A percentile compares a stretch with the other conserved stretches of the same genome.
Evolutionary conservation across 2,113 vertebrate genomes (phyloP).

Genomic region (Neofelis nebulosa): DNA sequence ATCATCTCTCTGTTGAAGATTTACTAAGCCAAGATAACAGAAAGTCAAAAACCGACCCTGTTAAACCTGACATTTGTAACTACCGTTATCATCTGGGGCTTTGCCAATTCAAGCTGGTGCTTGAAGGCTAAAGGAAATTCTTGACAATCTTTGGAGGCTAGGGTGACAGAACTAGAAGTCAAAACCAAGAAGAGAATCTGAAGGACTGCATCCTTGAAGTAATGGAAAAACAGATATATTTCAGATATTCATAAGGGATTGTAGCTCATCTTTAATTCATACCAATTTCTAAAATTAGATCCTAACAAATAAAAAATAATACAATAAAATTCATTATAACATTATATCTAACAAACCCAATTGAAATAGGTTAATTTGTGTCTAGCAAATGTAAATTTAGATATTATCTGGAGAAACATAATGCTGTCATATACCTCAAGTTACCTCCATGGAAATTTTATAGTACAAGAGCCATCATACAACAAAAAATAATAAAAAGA

Average conservation of each 20-base stretch:
- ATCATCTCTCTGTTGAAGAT: background rate
- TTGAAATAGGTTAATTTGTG: background rate
- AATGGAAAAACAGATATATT: background rate
- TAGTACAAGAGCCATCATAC: background rate
- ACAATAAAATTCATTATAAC: background rate
- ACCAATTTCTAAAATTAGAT: background rate
- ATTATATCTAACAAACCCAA: background rate
- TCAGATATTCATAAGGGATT: background rate
- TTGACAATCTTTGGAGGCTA: background rate
- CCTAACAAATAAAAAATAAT: background rate
- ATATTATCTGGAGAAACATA: background rate
- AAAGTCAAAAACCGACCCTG: background rate
- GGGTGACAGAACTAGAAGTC: background rate
- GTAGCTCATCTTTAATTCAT: background rate
- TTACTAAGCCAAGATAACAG: background rate
- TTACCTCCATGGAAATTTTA: background rate
- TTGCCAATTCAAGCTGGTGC: background rate
- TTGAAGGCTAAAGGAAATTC: background rate
- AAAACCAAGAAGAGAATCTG: background rate
- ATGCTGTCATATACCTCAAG: background rate
- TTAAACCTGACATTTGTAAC: background rate
- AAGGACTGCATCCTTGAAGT: background rate
- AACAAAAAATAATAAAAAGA: background rate
- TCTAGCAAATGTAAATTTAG: background rate
- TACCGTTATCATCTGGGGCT: background rate